Percentiles rank a stretch among this genome's conserved stretches.
Evolutionary conservation across 2,113 vertebrate species (phyloP).

Genomic region (Lepidothrix coronata): DNA sequence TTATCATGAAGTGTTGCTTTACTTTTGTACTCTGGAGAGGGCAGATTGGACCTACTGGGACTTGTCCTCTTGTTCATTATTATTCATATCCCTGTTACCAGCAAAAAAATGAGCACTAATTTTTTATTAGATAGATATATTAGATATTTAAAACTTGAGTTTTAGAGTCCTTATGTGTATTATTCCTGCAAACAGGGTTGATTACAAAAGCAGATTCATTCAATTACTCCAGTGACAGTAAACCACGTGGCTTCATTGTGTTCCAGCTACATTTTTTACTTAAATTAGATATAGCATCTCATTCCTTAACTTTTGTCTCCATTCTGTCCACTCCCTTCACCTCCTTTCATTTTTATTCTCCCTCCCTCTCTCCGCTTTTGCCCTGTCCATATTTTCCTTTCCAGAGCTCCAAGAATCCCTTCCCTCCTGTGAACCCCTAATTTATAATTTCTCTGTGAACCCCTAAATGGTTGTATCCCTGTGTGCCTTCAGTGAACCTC

Average conservation of each 20-base stretch:
- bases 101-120: background rate
- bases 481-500: background rate
- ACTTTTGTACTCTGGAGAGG: background rate
- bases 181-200: background rate
- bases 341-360: background rate
- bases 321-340: background rate
- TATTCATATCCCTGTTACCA: background rate
- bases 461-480: fast-evolving
- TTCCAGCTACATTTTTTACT: background rate
- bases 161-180: background rate
- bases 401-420: background rate
- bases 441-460: background rate
- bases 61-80: background rate
- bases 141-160: background rate
- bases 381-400: background rate
- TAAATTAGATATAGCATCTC: background rate
- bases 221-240: background rate
- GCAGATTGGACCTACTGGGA: background rate
- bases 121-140: background rate
- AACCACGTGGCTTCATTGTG: background rate
- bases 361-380: background rate
- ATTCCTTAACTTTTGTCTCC: background rate
- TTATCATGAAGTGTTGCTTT: background rate
- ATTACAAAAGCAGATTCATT: background rate
- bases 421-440: background rate